These are phyloP conservation scores for Dicyrtomina minuta DNA, from an alignment of 2,888 invertebrate species.

Conservation along the genomic window DNA sequence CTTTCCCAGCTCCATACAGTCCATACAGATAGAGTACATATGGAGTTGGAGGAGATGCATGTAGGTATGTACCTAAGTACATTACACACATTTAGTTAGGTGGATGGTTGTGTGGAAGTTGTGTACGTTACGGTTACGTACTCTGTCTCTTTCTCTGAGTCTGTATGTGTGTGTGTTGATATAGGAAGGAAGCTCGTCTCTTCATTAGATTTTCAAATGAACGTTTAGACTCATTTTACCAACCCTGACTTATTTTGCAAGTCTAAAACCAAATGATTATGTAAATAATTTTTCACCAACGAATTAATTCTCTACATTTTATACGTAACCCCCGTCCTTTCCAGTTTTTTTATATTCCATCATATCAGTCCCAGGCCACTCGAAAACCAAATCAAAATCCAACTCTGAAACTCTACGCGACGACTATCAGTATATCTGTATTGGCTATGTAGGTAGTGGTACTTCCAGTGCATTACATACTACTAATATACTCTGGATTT, in stretches of 20 bases:
- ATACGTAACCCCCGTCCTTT: slow-evolving; percentile 5
- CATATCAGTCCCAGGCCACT: too few species aligned
- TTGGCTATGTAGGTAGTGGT: too few species aligned
- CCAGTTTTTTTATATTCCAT: slow-evolving; percentile 1
- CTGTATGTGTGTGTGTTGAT: background rate
- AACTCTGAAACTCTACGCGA: too few species aligned
- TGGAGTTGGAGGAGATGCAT: too few species aligned
- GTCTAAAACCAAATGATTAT: slow-evolving; percentile 35
- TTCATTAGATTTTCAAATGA: slow-evolving; percentile 52
- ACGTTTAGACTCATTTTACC: slow-evolving; percentile 38
- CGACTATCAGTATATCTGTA: too few species aligned
- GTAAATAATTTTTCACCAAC: slow-evolving; percentile 35
- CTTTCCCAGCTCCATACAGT: background rate
- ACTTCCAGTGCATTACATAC: too few species aligned
- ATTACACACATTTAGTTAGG: background rate
- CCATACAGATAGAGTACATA: too few species aligned
- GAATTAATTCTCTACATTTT: slow-evolving; percentile 34
- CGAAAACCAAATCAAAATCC: too few species aligned
- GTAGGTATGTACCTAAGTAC: background rate
- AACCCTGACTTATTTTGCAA: slow-evolving; percentile 33
- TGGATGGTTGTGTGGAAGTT: background rate
- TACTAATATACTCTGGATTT: too few species aligned
- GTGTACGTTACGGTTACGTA: background rate
- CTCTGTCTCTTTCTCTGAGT: background rate
- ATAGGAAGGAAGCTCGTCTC: background rate